Evolutionary conservation across 2,888 invertebrate genomes (phyloP).

Genomic region (Galeruca laticollis): DNA sequence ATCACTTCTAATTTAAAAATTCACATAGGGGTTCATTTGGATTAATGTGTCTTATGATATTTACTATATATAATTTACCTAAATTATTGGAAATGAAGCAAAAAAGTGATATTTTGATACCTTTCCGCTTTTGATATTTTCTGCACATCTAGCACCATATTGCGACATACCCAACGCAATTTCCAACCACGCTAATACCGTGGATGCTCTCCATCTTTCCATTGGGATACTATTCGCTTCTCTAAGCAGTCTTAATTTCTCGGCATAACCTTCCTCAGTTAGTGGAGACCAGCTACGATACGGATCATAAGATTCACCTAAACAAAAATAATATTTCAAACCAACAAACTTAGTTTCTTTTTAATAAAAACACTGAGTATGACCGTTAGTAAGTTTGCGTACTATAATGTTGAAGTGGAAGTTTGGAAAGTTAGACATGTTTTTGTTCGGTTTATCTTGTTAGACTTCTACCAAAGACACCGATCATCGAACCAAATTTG

Average conservation of each 20-base stretch:
- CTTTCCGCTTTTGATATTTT: constrained; percentile 96
- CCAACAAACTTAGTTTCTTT: too few relatives aligned
- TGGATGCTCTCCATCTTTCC: constrained; percentile 92
- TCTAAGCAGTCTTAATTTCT: constrained; percentile 80
- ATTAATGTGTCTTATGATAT: too few relatives aligned
- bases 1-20: too few relatives aligned
- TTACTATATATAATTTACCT: not conserved
- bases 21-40: too few relatives aligned
- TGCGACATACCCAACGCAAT: constrained; percentile 95
- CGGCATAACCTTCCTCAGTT: constrained; percentile 79
- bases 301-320: constrained; percentile 67
- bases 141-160: constrained; percentile 89
- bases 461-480: too few relatives aligned
- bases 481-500: too few relatives aligned
- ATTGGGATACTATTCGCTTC: constrained; percentile 89
- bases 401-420: too few relatives aligned
- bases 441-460: too few relatives aligned
- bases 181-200: constrained; percentile 94
- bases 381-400: too few relatives aligned
- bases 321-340: constrained; percentile 23
- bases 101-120: constrained; percentile 67
- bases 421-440: too few relatives aligned
- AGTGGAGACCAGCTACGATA: constrained; percentile 76
- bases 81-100: not conserved
- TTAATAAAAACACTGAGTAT: too few relatives aligned